Conservation (phyloP, 1,140 invertebrate genomes). For the Anoplolepis gracilipes region DNA sequence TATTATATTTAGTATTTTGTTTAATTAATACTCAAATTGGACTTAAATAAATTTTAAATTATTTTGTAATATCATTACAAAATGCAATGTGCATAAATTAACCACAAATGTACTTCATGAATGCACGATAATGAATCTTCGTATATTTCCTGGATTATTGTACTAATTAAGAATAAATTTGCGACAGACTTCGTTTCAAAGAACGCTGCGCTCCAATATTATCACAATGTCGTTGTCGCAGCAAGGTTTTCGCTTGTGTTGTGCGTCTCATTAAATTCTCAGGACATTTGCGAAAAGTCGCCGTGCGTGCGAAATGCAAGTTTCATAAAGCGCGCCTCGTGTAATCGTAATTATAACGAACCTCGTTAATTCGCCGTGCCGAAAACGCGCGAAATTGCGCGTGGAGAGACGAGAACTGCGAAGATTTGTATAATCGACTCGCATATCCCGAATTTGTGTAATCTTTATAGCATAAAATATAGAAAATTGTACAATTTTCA, state of each 20-base stretch:
- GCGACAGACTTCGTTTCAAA: background rate
- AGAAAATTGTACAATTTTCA: background rate
- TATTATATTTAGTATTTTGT: constrained; percentile 9
- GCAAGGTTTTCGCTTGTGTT: constrained; percentile 14
- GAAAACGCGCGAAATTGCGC: constrained; percentile 20
- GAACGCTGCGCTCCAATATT: background rate
- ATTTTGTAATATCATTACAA: background rate
- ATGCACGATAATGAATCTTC: background rate
- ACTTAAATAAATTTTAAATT: constrained; percentile 25
- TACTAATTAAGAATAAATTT: constrained; percentile 26
- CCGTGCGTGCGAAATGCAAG: constrained; percentile 26
- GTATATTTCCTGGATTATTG: background rate
- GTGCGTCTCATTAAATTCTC: constrained; percentile 44
- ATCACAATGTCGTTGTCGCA: background rate
- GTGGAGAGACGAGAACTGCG: background rate
- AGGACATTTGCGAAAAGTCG: constrained; percentile 21
- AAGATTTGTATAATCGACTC: constrained; percentile 1
- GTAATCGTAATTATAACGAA: constrained; percentile 51
- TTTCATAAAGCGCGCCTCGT: constrained; percentile 51
- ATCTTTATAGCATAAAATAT: background rate
- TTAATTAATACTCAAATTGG: background rate
- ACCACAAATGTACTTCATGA: background rate
- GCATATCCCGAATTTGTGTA: too few relatives aligned
- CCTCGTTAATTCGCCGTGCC: constrained; percentile 38
- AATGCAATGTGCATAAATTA: constrained; percentile 8